Evolutionary conservation across 2,113 vertebrate genomes (phyloP).

Genomic region (Sturnus vulgaris): DNA sequence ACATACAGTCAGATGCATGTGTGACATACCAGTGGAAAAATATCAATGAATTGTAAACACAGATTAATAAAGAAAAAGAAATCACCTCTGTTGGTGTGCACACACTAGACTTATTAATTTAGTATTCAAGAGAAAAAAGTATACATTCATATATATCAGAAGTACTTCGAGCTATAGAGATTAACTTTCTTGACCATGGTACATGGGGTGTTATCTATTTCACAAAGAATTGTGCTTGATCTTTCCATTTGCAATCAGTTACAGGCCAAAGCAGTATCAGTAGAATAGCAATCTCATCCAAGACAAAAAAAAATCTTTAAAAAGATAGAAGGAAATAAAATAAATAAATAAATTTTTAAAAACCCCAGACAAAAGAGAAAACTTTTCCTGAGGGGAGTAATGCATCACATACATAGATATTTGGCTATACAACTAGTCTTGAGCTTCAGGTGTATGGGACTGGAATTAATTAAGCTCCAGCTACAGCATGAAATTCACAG

Average conservation of each 20-base stretch:
- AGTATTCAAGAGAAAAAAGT: not conserved
- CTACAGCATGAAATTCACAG: constrained; percentile 16
- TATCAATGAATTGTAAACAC: not conserved
- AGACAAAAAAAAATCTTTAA: not conserved
- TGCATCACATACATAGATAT: not conserved
- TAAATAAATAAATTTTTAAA: not conserved
- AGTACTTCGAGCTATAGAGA: not conserved
- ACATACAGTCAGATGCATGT: not conserved
- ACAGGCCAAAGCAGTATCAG: not conserved
- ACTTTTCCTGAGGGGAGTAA: not conserved
- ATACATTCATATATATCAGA: not conserved
- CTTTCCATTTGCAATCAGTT: constrained; percentile 33
- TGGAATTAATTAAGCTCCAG: constrained; percentile 36
- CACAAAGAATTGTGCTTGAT: not conserved
- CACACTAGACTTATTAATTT: not conserved
- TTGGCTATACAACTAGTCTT: not conserved
- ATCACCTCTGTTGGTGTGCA: not conserved
- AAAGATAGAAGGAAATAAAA: not conserved
- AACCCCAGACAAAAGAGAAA: not conserved
- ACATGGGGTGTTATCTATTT: not conserved
- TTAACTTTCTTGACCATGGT: not conserved
- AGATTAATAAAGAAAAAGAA: not conserved
- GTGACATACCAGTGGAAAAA: not conserved
- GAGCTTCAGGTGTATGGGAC: not conserved
- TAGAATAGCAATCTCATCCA: constrained; percentile 1